Evolutionary conservation across 53 echinoderm and acorn worm genomes (phyloP).

Genomic region (Hippasteria phrygiana): DNA sequence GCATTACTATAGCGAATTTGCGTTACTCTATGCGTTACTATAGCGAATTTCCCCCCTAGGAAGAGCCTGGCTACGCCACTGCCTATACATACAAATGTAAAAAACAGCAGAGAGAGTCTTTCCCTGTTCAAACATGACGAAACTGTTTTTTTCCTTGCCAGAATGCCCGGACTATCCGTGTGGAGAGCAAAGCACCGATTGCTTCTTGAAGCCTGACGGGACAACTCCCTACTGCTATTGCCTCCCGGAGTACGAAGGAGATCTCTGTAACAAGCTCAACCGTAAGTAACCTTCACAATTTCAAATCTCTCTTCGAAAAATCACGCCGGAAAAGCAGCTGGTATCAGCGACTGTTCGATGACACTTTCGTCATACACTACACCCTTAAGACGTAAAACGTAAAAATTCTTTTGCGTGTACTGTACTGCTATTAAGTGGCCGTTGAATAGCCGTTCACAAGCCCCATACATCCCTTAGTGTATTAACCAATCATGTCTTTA

Average conservation of each 20-base stretch:
- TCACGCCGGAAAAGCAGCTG: background rate
- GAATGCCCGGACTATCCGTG: constrained; percentile 32
- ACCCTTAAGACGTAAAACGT: too few species aligned
- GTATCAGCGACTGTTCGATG: too few species aligned
- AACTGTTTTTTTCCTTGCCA: background rate
- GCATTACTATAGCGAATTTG: too few species aligned
- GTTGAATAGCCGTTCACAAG: too few species aligned
- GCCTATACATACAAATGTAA: background rate
- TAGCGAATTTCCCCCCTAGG: too few species aligned
- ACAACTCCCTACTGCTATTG: constrained; percentile 27
- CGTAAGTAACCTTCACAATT: constrained; percentile 14
- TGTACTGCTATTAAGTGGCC: too few species aligned
- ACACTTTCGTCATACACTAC: too few species aligned
- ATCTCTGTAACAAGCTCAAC: background rate
- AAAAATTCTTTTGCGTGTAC: too few species aligned
- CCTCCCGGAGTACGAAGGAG: constrained; percentile 5
- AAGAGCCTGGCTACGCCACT: too few species aligned
- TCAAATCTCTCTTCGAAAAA: background rate
- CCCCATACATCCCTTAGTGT: too few species aligned
- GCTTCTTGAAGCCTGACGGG: constrained; percentile 39
- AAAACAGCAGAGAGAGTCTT: background rate
- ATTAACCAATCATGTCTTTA: too few species aligned
- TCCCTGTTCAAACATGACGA: background rate
- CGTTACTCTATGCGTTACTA: too few species aligned
- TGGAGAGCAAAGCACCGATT: constrained; percentile 12